These are phyloP conservation scores for Drosophila pectinifera DNA, from an alignment of 1,140 invertebrate species.

Conservation along the genomic window DNA sequence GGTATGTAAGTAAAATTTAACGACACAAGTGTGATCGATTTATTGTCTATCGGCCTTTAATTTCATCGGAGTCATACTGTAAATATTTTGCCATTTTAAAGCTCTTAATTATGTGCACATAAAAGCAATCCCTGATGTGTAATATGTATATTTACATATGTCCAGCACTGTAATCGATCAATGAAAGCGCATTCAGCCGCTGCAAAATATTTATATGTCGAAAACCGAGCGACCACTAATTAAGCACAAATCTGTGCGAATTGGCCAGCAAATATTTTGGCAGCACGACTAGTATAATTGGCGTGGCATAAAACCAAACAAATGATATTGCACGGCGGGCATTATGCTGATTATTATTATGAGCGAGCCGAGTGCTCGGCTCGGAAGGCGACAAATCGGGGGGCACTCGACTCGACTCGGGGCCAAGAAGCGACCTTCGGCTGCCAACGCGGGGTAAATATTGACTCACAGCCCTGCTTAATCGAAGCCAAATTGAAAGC, in stretches of 20 bases:
- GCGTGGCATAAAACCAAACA: constrained; percentile 13
- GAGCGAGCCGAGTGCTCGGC: not conserved
- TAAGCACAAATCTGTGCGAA: constrained; percentile 15
- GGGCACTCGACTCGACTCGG: constrained; percentile 14
- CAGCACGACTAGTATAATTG: not conserved
- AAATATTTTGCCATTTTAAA: constrained; percentile 2
- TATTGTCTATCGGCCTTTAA: not conserved
- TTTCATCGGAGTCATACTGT: constrained; percentile 1
- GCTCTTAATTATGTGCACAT: not conserved
- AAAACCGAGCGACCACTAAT: constrained; percentile 9
- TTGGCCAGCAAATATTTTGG: constrained; percentile 6
- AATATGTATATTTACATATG: not conserved
- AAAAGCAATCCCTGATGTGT: constrained; percentile 1
- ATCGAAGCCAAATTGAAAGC: constrained; percentile 50
- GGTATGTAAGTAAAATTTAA: no score
- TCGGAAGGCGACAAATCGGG: constrained; percentile 14
- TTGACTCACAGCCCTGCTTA: constrained; percentile 34
- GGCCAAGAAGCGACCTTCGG: constrained; percentile 40
- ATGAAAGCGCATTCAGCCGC: constrained; percentile 1
- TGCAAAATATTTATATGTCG: constrained; percentile 10
- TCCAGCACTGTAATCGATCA: not conserved
- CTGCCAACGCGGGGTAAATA: constrained; percentile 31
- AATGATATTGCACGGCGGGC: not conserved
- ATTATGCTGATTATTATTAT: constrained; percentile 7
- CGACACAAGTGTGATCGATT: not conserved